These are phyloP conservation scores for Aporrectodea caliginosa DNA, from an alignment of 1,140 invertebrate genomes.

Conservation along the genomic window DNA sequence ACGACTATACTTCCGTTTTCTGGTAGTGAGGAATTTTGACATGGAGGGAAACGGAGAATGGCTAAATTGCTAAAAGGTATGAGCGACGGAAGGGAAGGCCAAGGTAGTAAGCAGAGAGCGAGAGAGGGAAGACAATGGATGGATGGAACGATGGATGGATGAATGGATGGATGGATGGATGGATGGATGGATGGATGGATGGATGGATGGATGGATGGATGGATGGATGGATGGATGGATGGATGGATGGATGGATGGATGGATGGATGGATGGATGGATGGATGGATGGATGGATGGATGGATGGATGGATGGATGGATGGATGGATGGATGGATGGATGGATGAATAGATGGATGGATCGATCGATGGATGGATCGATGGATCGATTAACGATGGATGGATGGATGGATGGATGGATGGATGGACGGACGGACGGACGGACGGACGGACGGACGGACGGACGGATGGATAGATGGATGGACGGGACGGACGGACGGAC, in stretches of 20 bases:
- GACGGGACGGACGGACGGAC: no score
- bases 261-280: constrained; percentile 16
- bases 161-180: no score
- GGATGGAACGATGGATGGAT: no score
- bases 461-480: no score
- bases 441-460: not conserved
- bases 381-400: no score
- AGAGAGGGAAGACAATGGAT: not conserved
- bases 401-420: no score
- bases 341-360: no score
- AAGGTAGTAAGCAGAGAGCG: not conserved
- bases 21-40: no score
- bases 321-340: not conserved
- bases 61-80: no score
- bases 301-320: constrained; percentile 9
- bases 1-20: no score
- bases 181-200: constrained; percentile 16
- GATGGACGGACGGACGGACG: no score
- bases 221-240: constrained; percentile 13
- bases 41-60: not conserved
- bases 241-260: constrained; percentile 13
- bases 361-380: not conserved
- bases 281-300: constrained; percentile 10
- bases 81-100: not conserved
- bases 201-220: constrained; percentile 16